These are phyloP conservation scores for Agrilus biguttatus DNA, from an alignment of 2,888 invertebrate species.

Conservation along the genomic window DNA sequence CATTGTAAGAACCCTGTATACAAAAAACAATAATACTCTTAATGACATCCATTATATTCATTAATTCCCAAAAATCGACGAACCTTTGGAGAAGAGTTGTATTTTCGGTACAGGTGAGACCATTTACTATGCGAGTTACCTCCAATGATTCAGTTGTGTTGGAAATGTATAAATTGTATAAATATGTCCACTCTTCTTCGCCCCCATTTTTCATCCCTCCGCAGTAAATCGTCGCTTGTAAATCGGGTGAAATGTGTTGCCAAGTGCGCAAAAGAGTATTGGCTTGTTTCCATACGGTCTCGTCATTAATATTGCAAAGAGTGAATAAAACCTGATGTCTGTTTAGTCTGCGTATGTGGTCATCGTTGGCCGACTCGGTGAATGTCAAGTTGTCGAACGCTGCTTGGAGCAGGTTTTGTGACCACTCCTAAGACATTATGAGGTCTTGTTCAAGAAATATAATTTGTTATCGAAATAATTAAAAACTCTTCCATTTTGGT, in stretches of 20 bases:
- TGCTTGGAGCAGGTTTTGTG: conserved; percentile 2
- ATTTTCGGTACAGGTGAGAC: conserved; percentile 1
- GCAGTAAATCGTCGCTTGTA: conserved; percentile 43
- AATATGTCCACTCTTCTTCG: conserved; percentile 45
- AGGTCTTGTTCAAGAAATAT: too few relatives aligned
- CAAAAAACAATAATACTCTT: too few relatives aligned
- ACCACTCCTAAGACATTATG: conserved; percentile 3
- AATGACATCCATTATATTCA: background rate
- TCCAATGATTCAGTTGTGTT: conserved; percentile 7
- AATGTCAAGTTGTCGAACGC: conserved; percentile 6
- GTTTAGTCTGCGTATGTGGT: conserved; percentile 13
- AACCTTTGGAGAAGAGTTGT: background rate
- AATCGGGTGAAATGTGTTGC: conserved; percentile 35
- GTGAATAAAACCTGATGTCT: conserved; percentile 22
- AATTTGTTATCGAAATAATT: too few relatives aligned
- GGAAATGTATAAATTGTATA: conserved; percentile 32
- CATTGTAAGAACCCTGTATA: too few relatives aligned
- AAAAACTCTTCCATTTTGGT: too few relatives aligned
- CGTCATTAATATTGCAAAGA: conserved; percentile 24
- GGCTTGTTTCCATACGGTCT: conserved; percentile 17
- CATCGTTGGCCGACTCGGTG: conserved; percentile 25
- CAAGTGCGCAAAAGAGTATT: conserved; percentile 4
- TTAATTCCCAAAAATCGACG: background rate
- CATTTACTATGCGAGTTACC: background rate
- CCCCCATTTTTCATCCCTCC: conserved; percentile 40